Evolutionary conservation across 1,140 invertebrate species (phyloP), one percentile per base, ranked within the genome.

Genomic region (Apolygus lucorum): DNA sequence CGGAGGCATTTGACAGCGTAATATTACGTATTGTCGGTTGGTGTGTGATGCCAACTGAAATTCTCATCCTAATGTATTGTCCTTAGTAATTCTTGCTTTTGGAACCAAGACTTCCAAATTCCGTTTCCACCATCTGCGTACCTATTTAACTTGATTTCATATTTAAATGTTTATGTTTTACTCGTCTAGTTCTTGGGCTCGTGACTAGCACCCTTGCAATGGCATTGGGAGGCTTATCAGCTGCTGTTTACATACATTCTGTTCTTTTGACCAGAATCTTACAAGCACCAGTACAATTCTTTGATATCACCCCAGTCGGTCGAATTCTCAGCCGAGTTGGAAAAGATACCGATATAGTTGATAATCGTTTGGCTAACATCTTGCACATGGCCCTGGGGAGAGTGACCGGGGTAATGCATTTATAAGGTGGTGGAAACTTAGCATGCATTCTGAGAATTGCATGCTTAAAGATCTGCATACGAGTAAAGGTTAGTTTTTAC

Each of bases 261-360:
- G 70, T 70, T 63, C 80, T 91, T 67, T 82, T 93, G 66, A 75
- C 77, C 65, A 83, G 83, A 74, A 78, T 90, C 74, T 75, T 92
- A 74, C 81, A 79, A 68, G 84, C 84, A 73, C 86, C 89, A 25
- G 85, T 88, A 79, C 79, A 78, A 65, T 92, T 92, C 83, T 92
- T 92, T 79, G 89, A 91, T 79, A 82, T 80, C 54, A 88, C 87
- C 73, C 90, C 90, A 2, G 78, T 81, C 70, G 90, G 89, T 73
- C 82, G 89, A 73, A 84, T 91, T 73, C 78, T 92, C 70, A 88
- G 87, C 79, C 83, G 89, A 73, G 86, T 90, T 78, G 82, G 85
- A 72, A 89, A 87, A 82, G 90, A 91, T 79, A 79, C 88, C 71
- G 85, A 87, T 77, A 81, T 83, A 67, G 75, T 88, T 78, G 87